These are phyloP conservation scores for Myripristis jacobus DNA, from an alignment of 2,797 vertebrate species.

Conservation along the genomic window DNA sequence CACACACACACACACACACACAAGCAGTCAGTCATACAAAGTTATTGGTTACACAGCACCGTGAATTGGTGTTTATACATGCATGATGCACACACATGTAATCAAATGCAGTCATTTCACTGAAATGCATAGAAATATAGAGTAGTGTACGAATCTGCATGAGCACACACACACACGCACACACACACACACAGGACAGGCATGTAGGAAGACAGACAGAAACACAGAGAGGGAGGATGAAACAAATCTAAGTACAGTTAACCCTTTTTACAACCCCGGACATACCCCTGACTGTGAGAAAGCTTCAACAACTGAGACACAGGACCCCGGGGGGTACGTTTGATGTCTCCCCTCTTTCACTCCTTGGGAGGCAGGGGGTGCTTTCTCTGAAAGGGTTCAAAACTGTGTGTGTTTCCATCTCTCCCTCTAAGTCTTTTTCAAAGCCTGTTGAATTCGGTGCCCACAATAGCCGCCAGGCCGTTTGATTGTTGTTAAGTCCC, in stretches of 20 bases:
- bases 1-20: conserved; percentile 69
- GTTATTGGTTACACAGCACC: neutral
- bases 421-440: conserved; percentile 76
- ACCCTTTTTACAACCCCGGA: conserved; percentile 73
- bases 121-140: neutral
- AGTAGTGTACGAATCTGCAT: conserved; percentile 16
- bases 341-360: conserved; percentile 75
- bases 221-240: conserved; percentile 60
- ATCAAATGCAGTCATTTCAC: too few species aligned
- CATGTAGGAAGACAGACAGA: conserved; percentile 39
- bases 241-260: conserved; percentile 80
- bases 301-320: conserved; percentile 73
- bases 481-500: conserved; percentile 80
- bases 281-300: conserved; percentile 77
- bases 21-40: neutral
- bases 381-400: conserved; percentile 71
- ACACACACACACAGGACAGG: conserved; percentile 13
- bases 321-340: conserved; percentile 73
- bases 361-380: conserved; percentile 63
- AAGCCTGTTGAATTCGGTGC: conserved; percentile 74
- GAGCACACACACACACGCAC: neutral
- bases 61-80: too few species aligned
- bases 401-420: conserved; percentile 67
- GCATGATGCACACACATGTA: conserved; percentile 5
- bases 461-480: conserved; percentile 69